Percentiles rank a stretch among this genome's conserved stretches.
These are phyloP conservation scores for Tinamus guttatus DNA, from an alignment of 2,113 vertebrate species.

Conservation along the genomic window DNA sequence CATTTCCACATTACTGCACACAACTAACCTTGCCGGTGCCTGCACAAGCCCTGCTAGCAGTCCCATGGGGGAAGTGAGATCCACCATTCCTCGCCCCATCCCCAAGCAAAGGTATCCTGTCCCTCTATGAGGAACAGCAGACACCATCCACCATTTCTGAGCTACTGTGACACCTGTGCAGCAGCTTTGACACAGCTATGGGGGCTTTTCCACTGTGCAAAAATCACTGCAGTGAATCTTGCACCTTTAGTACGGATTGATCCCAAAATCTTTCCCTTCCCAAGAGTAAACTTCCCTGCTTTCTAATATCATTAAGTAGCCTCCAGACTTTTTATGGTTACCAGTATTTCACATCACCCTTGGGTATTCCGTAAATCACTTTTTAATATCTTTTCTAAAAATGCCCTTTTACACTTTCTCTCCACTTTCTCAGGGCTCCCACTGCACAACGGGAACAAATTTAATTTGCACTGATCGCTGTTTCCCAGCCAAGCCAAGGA, in stretches of 20 bases:
- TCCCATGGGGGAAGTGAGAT: background rate
- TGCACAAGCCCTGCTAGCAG: background rate
- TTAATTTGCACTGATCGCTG: background rate
- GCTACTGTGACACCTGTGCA: background rate
- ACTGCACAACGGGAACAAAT: background rate
- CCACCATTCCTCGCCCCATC: background rate
- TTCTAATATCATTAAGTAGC: background rate
- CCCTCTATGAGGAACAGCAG: background rate
- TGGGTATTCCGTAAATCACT: conserved; percentile 1
- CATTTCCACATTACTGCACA: background rate
- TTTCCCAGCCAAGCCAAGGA: background rate
- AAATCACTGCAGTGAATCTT: background rate
- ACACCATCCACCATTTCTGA: background rate
- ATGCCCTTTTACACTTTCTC: background rate
- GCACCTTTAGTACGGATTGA: accelerated
- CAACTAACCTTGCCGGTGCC: background rate
- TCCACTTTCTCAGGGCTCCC: background rate
- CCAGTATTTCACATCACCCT: background rate
- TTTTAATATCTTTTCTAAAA: background rate
- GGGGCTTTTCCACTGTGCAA: background rate
- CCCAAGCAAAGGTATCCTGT: background rate
- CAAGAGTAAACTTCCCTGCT: background rate
- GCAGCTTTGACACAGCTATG: background rate
- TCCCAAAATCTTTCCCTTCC: background rate
- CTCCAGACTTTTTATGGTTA: background rate